Evolutionary conservation across 2,113 vertebrate species (phyloP), one percentile per base, ranked within the genome.

Genomic region (Upupa epops): DNA sequence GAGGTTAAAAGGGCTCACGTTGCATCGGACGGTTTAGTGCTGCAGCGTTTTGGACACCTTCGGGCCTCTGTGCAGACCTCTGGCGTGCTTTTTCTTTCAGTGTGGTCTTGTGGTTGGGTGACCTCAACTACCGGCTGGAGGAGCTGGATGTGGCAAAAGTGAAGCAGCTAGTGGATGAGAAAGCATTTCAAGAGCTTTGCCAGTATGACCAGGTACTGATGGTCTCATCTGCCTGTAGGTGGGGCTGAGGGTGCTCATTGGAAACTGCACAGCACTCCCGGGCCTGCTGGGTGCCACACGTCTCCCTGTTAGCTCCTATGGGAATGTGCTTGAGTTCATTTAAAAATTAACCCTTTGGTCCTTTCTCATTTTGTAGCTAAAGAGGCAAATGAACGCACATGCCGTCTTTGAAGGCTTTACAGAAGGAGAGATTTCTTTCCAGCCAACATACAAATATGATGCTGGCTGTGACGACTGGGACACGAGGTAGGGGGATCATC

Each of bases 381-480:
- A 98, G 96, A 98, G 92, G 87, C 99, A 99, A 86, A 98, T 99
- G 82, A 97, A 98, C 31, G 97, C 98, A 45, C 97, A 98, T 56
- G 97, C 97, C 17, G 98, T 98, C 71, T 99, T 99, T 94, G 97
- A 98, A 68, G 99, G 98, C 86, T 99, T 99, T 90, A 96, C 94
- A 29, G 99, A 99, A 91, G 99, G 99, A 61, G 96, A 98, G 63
- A 98, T 99, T 82, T 93, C 97, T 19, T 99, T 99, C 96, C 99
- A 98, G 86, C 99, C 99, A 48, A 99, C 99, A 3, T 99, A 99
- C 90, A 99, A 99, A 93, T 99, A 99, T 6, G 98, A 99, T 77
- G 97, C 98, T 4, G 99, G 99, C 82, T 99, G 98, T 22, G 98
- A 99, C 46, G 96, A 98, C 36, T 99, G 99, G 99, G 99, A 99